Evolutionary conservation across 2,888 invertebrate species (phyloP), one percentile per base, ranked within the genome.

Genomic region (Apodemia zela): DNA sequence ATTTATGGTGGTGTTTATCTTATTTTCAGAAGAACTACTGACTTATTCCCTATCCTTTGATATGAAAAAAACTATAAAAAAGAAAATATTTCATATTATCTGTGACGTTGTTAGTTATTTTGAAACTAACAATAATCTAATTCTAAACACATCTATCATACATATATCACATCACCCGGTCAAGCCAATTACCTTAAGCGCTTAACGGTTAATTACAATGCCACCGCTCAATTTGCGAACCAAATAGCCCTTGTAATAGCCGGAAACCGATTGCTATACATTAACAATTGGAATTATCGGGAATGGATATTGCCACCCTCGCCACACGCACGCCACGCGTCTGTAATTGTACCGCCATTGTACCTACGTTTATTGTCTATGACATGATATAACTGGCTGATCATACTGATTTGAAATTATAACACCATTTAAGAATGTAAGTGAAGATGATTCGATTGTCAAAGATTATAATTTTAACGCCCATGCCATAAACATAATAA

Each of bases 271-370:
- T 79, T 68, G 81, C 82, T 73, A 80, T 81, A 80, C 83, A 88
- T 88, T 85, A 81, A 81, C 82, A 78, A 82, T 83, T 77, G 87
- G 83, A 73, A 87, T 87, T 84, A 87, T 87, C 72, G 85, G 80
- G 77, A 82, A 84, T 80, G 72, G 80, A 77, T 72, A 72, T 72
- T 67, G 75, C 75, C 74, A 77, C 75, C 79, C 75, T 72, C 71
- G 70, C 67, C 66, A 69, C 67, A 65, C 71, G 69, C 71, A 71
- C 77, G 74, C 79, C 87, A 87, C 88, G 87, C 85, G 84, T 71
- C 78, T 33, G 78, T 84, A 82, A 87, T 88, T 82, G 82, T 81
- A 78, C 81, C 77, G 75, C 73, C 75, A 78, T 82, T 76, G 78
- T 72, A 71, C 77, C 80, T 81, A 78, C 78, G 79, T 82, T 83